phyloP scores from a whole-genome alignment of 2,888 invertebrate genomes.

The Sympetrum striolatum region DNA sequence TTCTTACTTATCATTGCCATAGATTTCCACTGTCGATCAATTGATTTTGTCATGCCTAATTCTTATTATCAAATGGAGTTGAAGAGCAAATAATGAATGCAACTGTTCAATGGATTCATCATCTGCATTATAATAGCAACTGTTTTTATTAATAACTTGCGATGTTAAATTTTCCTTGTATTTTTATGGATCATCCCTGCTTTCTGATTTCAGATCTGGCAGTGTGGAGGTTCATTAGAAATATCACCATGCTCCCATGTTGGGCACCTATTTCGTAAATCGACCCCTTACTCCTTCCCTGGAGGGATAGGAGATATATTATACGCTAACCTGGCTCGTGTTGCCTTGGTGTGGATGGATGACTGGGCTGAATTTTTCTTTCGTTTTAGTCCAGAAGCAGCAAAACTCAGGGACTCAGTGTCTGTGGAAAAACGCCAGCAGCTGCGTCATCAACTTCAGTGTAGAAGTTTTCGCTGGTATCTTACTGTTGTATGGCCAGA shows the following conservation, averaged over 20 bases:
- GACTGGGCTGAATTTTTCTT: slow-evolving; percentile 94
- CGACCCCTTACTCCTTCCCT: slow-evolving; percentile 94
- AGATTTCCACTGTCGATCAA: too few relatives aligned
- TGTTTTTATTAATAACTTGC: background rate
- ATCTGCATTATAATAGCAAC: too few relatives aligned
- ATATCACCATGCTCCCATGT: slow-evolving; percentile 93
- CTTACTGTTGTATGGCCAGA: slow-evolving; percentile 94
- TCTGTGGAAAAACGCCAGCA: slow-evolving; percentile 68
- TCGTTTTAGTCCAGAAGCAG: slow-evolving; percentile 73
- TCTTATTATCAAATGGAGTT: too few relatives aligned
- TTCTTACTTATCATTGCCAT: too few relatives aligned
- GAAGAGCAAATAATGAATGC: too few relatives aligned
- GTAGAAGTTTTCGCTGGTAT: slow-evolving; percentile 93
- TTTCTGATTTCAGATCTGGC: slow-evolving; percentile 71
- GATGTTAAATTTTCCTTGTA: too few relatives aligned
- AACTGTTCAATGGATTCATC: too few relatives aligned
- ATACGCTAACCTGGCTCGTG: slow-evolving; percentile 88
- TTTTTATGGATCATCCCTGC: background rate
- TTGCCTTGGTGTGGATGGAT: slow-evolving; percentile 98
- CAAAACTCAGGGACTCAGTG: slow-evolving; percentile 60
- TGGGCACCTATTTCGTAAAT: slow-evolving; percentile 90
- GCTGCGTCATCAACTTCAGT: slow-evolving; percentile 74
- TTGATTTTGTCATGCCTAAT: too few relatives aligned
- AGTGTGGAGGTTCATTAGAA: slow-evolving; percentile 89
- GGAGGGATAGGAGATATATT: slow-evolving; percentile 90